These are phyloP conservation scores for Alviniconcha marisindica DNA, from an alignment of 1,140 invertebrate genomes.

Conservation along the genomic window DNA sequence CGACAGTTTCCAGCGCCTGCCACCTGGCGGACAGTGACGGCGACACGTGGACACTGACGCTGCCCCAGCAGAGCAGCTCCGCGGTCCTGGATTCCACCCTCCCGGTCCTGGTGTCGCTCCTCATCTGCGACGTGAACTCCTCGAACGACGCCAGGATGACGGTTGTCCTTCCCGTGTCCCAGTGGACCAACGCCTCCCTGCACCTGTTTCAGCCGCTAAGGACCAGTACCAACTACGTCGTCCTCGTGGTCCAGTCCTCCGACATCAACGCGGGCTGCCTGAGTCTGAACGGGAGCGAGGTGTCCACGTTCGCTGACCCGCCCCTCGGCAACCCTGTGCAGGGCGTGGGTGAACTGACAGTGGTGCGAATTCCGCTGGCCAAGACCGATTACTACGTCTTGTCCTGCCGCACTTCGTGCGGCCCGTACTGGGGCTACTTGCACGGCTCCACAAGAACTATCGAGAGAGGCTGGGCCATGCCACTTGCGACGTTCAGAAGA, in stretches of 20 bases:
- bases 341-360: not conserved
- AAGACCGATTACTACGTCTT: no score
- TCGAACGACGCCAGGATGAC: conserved; percentile 3
- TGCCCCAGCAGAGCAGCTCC: not conserved
- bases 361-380: not conserved
- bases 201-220: not conserved
- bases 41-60: not conserved
- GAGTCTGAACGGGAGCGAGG: not conserved
- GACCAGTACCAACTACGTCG: not conserved
- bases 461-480: not conserved
- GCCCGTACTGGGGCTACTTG: not conserved
- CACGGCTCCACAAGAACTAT: not conserved
- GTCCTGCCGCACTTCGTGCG: not conserved
- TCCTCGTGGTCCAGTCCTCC: not conserved
- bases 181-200: not conserved
- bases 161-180: not conserved
- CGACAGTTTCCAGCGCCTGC: no score
- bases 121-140: not conserved
- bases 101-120: not conserved
- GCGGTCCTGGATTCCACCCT: not conserved
- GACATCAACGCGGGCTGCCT: not conserved
- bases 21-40: not conserved
- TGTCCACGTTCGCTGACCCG: no score
- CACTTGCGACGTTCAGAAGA: not conserved
- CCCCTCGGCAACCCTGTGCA: no score